Evolutionary conservation across 2,888 invertebrate species (phyloP).

Genomic region (Acanthopleura granulata): DNA sequence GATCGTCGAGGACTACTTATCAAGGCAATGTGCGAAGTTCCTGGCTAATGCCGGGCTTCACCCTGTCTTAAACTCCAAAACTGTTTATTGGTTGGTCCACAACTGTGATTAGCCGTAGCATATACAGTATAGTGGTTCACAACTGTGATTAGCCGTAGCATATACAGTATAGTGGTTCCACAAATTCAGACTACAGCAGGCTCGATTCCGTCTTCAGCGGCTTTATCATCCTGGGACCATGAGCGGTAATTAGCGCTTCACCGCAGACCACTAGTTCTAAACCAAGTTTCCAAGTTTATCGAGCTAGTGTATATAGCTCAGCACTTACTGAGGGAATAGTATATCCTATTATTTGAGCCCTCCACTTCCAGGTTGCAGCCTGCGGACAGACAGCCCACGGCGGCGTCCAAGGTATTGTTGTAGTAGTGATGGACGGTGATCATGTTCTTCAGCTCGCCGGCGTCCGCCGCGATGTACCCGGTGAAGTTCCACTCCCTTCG

Average conservation of each 20-base stretch:
- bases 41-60: too few species aligned
- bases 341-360: background rate
- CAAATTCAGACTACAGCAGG: background rate
- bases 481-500: conserved; percentile 37
- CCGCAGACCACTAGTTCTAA: background rate
- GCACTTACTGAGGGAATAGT: background rate
- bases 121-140: too few species aligned
- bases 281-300: background rate
- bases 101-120: too few species aligned
- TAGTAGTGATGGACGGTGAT: conserved; percentile 26
- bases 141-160: too few species aligned
- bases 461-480: conserved; percentile 40
- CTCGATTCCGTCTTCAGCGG: background rate
- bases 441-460: conserved; percentile 33
- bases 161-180: too few species aligned
- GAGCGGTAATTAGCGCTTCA: too few species aligned
- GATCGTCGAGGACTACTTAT: too few species aligned
- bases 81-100: too few species aligned
- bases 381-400: conserved; percentile 17
- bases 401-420: conserved; percentile 21
- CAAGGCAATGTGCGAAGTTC: too few species aligned
- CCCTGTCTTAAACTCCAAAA: too few species aligned
- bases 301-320: background rate
- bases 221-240: background rate
- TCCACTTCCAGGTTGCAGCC: conserved; percentile 18